A percentile compares a stretch with the other conserved stretches of the same genome.
Conservation (phyloP, 1,140 invertebrate genomes). For the Drosophila takahashii region DNA sequence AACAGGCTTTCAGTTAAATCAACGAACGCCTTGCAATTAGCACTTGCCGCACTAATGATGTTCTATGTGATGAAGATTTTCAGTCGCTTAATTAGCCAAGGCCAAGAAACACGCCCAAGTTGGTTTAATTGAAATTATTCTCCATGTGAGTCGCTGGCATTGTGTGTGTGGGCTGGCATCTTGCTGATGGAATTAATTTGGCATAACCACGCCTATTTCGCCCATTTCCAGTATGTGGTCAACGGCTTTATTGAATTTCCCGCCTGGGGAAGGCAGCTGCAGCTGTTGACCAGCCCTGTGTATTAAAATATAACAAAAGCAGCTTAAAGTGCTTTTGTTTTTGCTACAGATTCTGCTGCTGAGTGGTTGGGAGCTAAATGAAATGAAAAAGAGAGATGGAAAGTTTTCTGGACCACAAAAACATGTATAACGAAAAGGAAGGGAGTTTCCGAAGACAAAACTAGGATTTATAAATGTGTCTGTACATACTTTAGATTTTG, state of each 20-base stretch:
- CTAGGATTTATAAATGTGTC: background rate
- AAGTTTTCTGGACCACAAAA: background rate
- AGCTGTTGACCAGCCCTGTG: constrained; percentile 55
- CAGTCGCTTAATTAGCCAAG: constrained; percentile 65
- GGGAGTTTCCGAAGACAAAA: background rate
- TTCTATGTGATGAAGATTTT: constrained; percentile 36
- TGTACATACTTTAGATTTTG: background rate
- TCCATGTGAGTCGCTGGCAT: constrained; percentile 10
- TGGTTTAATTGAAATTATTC: constrained; percentile 69
- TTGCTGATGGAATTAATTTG: constrained; percentile 58
- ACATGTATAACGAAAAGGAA: background rate
- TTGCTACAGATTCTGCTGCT: constrained; percentile 3
- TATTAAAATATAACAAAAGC: constrained; percentile 53
- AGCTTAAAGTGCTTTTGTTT: constrained; percentile 62
- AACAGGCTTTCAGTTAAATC: constrained; percentile 17
- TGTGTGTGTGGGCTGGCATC: constrained; percentile 13
- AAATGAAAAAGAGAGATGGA: constrained; percentile 1
- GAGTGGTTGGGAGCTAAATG: constrained; percentile 5
- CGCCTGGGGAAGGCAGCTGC: constrained; percentile 36
- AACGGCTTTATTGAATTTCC: constrained; percentile 72
- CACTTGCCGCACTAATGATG: constrained; percentile 47
- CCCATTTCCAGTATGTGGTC: constrained; percentile 28
- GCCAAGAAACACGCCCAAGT: constrained; percentile 26
- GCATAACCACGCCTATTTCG: constrained; percentile 44
- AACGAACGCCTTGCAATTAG: constrained; percentile 48